Evolutionary conservation across 2,888 invertebrate species (phyloP).

Genomic region (Heterodera filipjevi): DNA sequence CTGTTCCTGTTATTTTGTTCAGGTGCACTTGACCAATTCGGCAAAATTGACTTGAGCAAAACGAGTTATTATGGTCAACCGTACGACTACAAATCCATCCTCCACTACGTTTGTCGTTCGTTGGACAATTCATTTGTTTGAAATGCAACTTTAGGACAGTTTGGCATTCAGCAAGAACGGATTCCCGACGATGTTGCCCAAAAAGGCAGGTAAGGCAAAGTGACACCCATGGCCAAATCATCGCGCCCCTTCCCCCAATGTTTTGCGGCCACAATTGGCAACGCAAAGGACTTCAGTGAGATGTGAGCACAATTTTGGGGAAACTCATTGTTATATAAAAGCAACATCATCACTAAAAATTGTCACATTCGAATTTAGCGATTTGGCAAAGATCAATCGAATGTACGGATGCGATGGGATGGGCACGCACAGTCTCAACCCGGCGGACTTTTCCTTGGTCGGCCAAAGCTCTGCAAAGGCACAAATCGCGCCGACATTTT

Average conservation of each 20-base stretch:
- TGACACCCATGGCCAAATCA: background rate
- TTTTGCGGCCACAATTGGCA: slow-evolving; percentile 55
- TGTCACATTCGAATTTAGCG: slow-evolving; percentile 36
- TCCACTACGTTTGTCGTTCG: slow-evolving; percentile 54
- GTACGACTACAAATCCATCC: slow-evolving; percentile 65
- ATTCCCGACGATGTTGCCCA: slow-evolving; percentile 64
- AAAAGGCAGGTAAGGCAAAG: slow-evolving; percentile 51
- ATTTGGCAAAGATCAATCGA: slow-evolving; percentile 64
- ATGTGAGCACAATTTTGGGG: too few relatives aligned
- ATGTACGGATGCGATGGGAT: slow-evolving; percentile 63
- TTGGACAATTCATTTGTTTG: background rate
- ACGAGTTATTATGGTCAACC: slow-evolving; percentile 65
- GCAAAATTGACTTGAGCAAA: slow-evolving; percentile 65
- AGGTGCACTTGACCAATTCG: slow-evolving; percentile 65
- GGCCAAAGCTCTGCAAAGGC: slow-evolving; percentile 32
- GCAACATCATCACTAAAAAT: too few relatives aligned
- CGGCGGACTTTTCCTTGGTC: background rate
- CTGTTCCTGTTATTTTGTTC: slow-evolving; percentile 15
- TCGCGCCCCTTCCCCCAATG: slow-evolving; percentile 28
- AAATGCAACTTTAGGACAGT: slow-evolving; percentile 48
- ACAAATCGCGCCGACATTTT: slow-evolving; percentile 42
- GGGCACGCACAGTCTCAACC: slow-evolving; percentile 46
- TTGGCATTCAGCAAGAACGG: slow-evolving; percentile 65
- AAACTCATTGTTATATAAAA: too few relatives aligned
- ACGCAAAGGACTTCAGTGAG: slow-evolving; percentile 62